A percentile compares a stretch with the other conserved stretches of the same genome.
Conservation (phyloP, 2,113 vertebrate species). For the Amazona vittata region DNA sequence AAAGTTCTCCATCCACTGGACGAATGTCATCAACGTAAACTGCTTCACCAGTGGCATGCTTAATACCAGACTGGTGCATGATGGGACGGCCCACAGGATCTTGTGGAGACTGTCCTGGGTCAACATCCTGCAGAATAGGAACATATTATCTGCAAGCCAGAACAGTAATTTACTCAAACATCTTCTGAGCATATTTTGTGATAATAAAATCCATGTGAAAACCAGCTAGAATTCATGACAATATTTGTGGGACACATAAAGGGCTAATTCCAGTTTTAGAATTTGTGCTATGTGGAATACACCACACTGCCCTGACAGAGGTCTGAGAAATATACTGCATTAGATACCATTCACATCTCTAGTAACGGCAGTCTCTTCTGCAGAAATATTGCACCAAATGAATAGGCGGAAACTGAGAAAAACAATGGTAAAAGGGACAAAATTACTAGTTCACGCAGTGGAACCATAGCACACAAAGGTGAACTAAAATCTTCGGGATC, state of each 20-base stretch:
- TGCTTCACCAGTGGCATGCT: conserved; percentile 86
- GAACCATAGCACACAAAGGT: neutral
- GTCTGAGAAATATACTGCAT: neutral
- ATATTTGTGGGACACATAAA: neutral
- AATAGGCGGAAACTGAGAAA: neutral
- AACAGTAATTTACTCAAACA: neutral
- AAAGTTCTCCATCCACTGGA: conserved; percentile 78
- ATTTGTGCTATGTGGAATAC: neutral
- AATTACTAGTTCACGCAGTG: neutral
- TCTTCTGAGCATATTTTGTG: neutral
- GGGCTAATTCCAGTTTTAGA: neutral
- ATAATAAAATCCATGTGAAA: neutral
- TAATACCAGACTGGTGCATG: conserved; percentile 81
- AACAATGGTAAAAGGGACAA: neutral
- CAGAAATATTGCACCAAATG: neutral
- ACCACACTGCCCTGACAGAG: neutral
- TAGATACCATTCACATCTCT: neutral
- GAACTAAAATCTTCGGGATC: neutral
- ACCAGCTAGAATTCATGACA: neutral
- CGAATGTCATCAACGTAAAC: conserved; percentile 84
- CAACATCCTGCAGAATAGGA: conserved; percentile 73
- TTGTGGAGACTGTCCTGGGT: conserved; percentile 71
- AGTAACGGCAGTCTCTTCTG: neutral
- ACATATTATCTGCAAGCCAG: neutral
- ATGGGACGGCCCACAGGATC: conserved; percentile 80